Evolutionary conservation across 2,113 vertebrate genomes (phyloP).

Genomic region (Alouatta palliata): DNA sequence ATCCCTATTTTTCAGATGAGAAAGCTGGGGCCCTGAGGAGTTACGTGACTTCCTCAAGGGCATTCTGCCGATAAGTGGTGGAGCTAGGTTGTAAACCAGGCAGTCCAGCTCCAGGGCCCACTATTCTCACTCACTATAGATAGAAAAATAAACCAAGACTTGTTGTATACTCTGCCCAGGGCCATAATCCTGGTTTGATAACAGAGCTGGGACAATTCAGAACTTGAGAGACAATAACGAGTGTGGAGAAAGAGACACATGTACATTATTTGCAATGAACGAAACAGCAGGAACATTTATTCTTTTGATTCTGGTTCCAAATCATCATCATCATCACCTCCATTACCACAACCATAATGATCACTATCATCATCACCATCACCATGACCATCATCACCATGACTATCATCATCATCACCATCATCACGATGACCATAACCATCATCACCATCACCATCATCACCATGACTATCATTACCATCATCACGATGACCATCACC

Average conservation of each 20-base stretch:
- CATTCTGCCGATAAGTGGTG: not conserved
- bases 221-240: not conserved
- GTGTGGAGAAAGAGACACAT: too few species aligned
- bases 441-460: fast-evolving
- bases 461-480: fast-evolving
- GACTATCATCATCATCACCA: too few species aligned
- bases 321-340: not conserved
- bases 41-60: not conserved
- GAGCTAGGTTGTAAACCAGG: not conserved
- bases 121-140: not conserved
- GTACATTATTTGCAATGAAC: not conserved
- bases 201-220: not conserved
- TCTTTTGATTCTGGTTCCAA: not conserved
- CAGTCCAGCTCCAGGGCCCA: not conserved
- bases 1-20: not conserved
- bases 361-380: not conserved
- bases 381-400: fast-evolving
- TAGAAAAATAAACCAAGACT: not conserved
- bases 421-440: fast-evolving
- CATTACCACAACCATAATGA: not conserved
- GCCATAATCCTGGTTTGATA: not conserved
- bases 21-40: not conserved
- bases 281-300: not conserved
- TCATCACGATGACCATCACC: too few species aligned
- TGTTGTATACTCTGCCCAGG: not conserved